Percentiles rank a stretch among this genome's conserved stretches.
Conservation (phyloP, 2,113 vertebrate genomes). For the Oncorhynchus kisutch region DNA sequence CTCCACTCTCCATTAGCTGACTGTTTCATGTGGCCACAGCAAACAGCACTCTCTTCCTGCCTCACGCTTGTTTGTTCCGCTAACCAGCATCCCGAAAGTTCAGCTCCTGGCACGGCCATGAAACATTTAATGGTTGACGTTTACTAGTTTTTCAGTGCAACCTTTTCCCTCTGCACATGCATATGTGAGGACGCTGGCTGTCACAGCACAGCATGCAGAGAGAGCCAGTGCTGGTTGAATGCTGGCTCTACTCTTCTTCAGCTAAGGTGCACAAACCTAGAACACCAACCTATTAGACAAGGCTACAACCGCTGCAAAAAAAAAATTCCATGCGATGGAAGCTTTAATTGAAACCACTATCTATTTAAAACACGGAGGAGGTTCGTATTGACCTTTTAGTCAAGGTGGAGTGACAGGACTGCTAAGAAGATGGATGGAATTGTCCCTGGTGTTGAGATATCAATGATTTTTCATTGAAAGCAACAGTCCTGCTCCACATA, state of each 20-base stretch:
- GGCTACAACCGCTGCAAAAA: slow-evolving; percentile 27
- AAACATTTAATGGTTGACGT: slow-evolving; percentile 65
- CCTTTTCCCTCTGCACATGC: slow-evolving; percentile 54
- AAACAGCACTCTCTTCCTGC: slow-evolving; percentile 3
- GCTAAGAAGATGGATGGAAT: neutral
- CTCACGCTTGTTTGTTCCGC: slow-evolving; percentile 7
- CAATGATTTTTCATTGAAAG: too few relatives aligned
- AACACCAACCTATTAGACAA: slow-evolving; percentile 61
- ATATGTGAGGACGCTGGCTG: slow-evolving; percentile 53
- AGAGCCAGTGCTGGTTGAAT: slow-evolving; percentile 16
- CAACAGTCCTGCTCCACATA: too few relatives aligned
- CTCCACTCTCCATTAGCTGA: too few relatives aligned
- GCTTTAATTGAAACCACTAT: neutral
- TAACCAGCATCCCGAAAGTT: slow-evolving; percentile 34
- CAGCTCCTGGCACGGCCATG: slow-evolving; percentile 44
- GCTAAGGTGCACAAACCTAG: slow-evolving; percentile 46
- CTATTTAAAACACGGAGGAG: neutral
- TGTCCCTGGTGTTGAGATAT: neutral
- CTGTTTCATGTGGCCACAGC: too few relatives aligned
- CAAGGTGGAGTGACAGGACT: neutral
- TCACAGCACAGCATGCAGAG: slow-evolving; percentile 27
- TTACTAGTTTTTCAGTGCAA: slow-evolving; percentile 55
- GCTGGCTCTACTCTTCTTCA: slow-evolving; percentile 46
- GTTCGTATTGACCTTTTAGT: neutral
- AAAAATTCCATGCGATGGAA: slow-evolving; percentile 42